phyloP scores from a whole-genome alignment of 2,888 invertebrate species.

The Diarsia rubi region DNA sequence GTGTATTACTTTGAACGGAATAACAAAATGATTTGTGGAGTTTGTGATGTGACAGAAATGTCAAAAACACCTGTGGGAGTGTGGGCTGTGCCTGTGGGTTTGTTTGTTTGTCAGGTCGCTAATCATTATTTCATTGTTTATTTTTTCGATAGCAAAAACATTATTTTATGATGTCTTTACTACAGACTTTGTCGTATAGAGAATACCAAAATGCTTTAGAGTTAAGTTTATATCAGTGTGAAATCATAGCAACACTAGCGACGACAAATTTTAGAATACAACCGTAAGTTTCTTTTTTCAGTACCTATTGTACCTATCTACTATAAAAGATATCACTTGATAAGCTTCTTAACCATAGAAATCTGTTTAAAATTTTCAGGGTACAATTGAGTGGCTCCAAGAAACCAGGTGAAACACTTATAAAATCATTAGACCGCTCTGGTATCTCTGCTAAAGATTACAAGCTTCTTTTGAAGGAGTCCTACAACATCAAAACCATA shows the following conservation, averaged over 20 bases:
- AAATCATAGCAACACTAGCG: conserved; percentile 81
- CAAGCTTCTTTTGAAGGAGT: conserved; percentile 71
- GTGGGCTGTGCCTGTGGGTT: no score
- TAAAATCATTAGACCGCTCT: conserved; percentile 79
- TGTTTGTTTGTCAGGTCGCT: no score
- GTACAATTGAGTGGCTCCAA: conserved; percentile 72
- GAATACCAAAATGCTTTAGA: conserved; percentile 80
- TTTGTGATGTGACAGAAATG: neutral
- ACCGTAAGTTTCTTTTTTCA: conserved; percentile 71
- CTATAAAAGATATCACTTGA: neutral
- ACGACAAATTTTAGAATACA: conserved; percentile 69
- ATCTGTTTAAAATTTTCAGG: conserved; percentile 70
- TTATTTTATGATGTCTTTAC: conserved; percentile 79
- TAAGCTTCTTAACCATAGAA: neutral
- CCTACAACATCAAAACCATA: conserved; percentile 71
- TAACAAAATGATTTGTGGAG: neutral
- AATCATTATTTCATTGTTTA: neutral
- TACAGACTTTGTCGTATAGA: conserved; percentile 79
- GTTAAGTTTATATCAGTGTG: conserved; percentile 79
- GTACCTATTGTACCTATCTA: neutral
- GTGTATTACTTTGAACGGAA: neutral
- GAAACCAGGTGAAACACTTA: conserved; percentile 81
- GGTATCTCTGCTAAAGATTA: conserved; percentile 79
- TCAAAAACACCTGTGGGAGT: conserved; percentile 30
- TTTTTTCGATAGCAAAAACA: neutral